These are phyloP conservation scores for Cyanoramphus novaezelandiae DNA, from an alignment of 2,113 vertebrate species.

Conservation along the genomic window DNA sequence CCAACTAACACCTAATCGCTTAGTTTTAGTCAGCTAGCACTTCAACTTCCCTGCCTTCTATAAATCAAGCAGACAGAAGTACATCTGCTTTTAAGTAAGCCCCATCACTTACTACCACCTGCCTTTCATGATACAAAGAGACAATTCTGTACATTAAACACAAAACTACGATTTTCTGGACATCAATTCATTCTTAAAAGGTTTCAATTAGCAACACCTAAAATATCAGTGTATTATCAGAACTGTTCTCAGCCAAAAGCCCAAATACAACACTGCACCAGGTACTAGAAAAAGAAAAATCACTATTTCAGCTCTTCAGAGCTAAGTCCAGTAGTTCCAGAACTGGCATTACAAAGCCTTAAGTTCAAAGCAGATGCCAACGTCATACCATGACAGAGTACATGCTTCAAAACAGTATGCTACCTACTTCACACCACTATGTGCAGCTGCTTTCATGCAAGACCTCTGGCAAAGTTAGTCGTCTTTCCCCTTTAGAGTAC, in stretches of 20 bases:
- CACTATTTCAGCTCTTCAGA: not conserved
- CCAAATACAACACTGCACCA: no score
- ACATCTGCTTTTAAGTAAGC: not conserved
- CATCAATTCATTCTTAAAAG: not conserved
- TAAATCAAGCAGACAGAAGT: not conserved
- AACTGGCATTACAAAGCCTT: not conserved
- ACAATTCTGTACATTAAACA: fast-evolving
- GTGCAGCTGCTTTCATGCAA: not conserved
- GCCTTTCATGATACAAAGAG: not conserved
- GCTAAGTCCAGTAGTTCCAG: not conserved
- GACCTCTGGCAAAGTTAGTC: not conserved
- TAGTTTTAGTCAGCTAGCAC: not conserved
- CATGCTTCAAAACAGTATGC: not conserved
- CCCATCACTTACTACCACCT: not conserved
- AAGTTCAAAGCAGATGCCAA: not conserved
- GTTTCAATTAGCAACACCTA: not conserved
- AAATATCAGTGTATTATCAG: no score
- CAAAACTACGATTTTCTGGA: not conserved
- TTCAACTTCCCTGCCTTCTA: not conserved
- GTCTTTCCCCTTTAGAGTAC: not conserved
- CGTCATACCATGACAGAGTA: not conserved
- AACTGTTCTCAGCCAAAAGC: no score
- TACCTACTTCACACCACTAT: not conserved
- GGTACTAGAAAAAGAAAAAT: no score
- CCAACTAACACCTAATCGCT: not conserved